Evolutionary conservation across 2,797 vertebrate species (phyloP).

Genomic region (Sciurus carolinensis): DNA sequence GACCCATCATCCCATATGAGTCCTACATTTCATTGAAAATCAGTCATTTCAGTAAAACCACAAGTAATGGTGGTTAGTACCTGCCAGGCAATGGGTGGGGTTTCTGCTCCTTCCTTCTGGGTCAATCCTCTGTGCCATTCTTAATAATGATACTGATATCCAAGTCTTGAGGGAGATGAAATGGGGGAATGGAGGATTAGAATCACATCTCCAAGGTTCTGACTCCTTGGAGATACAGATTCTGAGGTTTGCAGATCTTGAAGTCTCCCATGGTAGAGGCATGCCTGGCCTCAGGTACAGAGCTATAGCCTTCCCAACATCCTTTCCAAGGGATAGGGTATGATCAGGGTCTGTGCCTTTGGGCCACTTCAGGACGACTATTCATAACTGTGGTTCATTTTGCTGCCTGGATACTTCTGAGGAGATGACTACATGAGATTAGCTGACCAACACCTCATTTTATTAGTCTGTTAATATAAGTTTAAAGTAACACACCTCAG

Average conservation of each 20-base stretch:
- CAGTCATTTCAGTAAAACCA: not conserved
- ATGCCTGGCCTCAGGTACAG: not conserved
- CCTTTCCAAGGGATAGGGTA: not conserved
- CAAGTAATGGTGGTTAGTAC: not conserved
- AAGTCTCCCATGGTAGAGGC: not conserved
- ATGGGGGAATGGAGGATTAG: fast-evolving
- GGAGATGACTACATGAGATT: constrained; percentile 65
- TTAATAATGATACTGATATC: not conserved
- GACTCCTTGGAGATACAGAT: not conserved
- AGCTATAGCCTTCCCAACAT: not conserved
- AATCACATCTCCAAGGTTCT: not conserved
- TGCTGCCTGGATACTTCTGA: constrained; percentile 49
- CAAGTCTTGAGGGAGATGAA: not conserved
- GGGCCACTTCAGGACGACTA: constrained; percentile 16
- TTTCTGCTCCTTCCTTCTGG: fast-evolving
- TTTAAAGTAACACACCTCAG: constrained; percentile 75
- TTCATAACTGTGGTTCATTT: constrained; percentile 52
- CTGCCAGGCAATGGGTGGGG: not conserved
- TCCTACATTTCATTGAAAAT: not conserved
- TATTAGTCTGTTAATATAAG: constrained; percentile 75
- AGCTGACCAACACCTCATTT: constrained; percentile 72
- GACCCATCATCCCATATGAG: not conserved
- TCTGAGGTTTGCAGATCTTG: not conserved
- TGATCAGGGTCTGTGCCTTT: not conserved
- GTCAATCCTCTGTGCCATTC: not conserved